A percentile compares a stretch with the other conserved stretches of the same genome.
These are phyloP conservation scores for Mayetiola destructor DNA, from an alignment of 2,888 invertebrate species.

Conservation along the genomic window DNA sequence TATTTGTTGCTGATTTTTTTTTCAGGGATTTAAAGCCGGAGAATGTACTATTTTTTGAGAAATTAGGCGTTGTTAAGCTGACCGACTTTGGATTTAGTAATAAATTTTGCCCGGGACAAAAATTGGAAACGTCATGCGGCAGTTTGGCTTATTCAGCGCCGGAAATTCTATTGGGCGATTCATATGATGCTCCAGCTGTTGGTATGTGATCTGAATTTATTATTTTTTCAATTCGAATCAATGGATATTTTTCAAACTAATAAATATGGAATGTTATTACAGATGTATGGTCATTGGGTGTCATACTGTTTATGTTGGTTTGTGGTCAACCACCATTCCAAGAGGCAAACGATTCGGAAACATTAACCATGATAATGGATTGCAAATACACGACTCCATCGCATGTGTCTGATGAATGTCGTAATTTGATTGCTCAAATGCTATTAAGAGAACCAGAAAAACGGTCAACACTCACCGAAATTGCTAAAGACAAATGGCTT, in stretches of 20 bases:
- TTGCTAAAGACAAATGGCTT: conserved; percentile 76
- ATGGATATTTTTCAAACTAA: background rate
- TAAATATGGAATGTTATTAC: conserved; percentile 23
- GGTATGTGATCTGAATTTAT: conserved; percentile 41
- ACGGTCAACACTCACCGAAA: conserved; percentile 75
- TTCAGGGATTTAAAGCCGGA: conserved; percentile 91
- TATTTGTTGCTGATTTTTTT: conserved; percentile 10
- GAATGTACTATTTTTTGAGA: conserved; percentile 98
- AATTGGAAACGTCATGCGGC: conserved; percentile 94
- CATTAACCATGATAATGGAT: conserved; percentile 98
- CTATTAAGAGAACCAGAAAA: conserved; percentile 84
- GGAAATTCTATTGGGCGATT: conserved; percentile 94
- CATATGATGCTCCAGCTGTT: conserved; percentile 97
- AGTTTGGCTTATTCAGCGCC: conserved; percentile 98
- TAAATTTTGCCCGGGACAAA: conserved; percentile 88
- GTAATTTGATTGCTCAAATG: conserved; percentile 84
- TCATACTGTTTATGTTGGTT: conserved; percentile 96
- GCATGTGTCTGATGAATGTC: conserved; percentile 75
- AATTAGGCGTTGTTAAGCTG: conserved; percentile 89
- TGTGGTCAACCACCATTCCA: conserved; percentile 96
- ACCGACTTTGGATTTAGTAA: conserved; percentile 99
- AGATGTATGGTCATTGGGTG: conserved; percentile 98
- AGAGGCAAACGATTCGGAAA: conserved; percentile 98
- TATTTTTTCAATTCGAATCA: background rate
- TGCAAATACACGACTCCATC: conserved; percentile 90